Conservation (phyloP, 2,888 invertebrate species). For the Andrena hattorfiana region DNA sequence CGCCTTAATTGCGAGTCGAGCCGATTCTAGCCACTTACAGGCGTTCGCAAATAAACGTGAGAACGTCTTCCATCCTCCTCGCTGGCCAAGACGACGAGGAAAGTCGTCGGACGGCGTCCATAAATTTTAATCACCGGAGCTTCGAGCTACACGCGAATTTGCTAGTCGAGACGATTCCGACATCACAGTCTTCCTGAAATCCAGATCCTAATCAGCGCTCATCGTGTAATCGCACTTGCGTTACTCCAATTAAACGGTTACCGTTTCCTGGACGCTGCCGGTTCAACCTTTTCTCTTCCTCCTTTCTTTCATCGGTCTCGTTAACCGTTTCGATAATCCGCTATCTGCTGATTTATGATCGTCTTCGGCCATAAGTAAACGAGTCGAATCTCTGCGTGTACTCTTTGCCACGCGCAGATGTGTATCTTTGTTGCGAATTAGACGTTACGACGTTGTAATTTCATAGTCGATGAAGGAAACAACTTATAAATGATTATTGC, state of each 20-base stretch:
- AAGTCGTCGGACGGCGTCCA: constrained; percentile 10
- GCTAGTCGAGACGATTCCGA: not conserved
- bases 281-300: not conserved
- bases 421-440: not conserved
- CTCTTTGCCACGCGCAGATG: not conserved
- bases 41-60: constrained; percentile 8
- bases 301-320: not conserved
- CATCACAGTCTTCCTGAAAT: not conserved
- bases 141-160: constrained; percentile 16
- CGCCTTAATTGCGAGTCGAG: constrained; percentile 16
- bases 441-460: not conserved
- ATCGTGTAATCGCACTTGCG: constrained; percentile 2
- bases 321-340: not conserved
- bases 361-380: not conserved
- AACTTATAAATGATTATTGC: not conserved
- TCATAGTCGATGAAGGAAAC: not conserved
- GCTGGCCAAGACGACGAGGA: not conserved
- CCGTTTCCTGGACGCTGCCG: not conserved
- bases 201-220: constrained; percentile 23
- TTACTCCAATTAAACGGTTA: constrained; percentile 29
- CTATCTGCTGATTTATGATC: not conserved
- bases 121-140: constrained; percentile 14
- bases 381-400: not conserved
- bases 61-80: not conserved
- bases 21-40: not conserved